A percentile compares a stretch with the other conserved stretches of the same genome.
Evolutionary conservation across 1,140 invertebrate species (phyloP).

Genomic region (Trichonephila clavata): DNA sequence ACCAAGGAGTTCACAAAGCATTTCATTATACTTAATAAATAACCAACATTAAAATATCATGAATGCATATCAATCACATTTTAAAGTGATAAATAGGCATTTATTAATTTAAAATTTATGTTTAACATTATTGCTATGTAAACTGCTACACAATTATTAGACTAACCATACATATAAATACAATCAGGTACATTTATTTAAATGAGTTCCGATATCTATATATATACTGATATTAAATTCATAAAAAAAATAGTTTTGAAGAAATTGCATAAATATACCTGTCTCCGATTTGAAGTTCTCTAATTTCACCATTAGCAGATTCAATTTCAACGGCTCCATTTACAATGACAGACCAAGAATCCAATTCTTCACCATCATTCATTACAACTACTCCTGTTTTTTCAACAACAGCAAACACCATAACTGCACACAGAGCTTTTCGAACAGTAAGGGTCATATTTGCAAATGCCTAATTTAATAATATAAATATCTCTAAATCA

Average conservation of each 20-base stretch:
- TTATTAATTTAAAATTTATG: no score
- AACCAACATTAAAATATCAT: background rate
- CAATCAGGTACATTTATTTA: background rate
- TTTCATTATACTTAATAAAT: background rate
- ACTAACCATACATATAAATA: no score
- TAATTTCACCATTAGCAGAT: conserved; percentile 88
- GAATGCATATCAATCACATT: no score
- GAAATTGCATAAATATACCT: conserved; percentile 82
- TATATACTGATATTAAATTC: no score
- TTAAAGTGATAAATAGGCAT: no score
- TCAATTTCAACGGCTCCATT: conserved; percentile 98
- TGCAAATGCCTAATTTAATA: conserved; percentile 87
- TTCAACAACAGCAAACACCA: conserved; percentile 99
- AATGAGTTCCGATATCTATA: no score
- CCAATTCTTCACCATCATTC: conserved; percentile 98
- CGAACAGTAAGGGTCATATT: conserved; percentile 89
- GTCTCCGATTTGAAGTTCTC: conserved; percentile 94
- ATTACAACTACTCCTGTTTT: conserved; percentile 97
- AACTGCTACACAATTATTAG: no score
- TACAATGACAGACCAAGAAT: conserved; percentile 99
- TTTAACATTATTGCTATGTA: no score
- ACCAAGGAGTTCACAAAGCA: background rate
- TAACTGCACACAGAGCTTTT: conserved; percentile 88
- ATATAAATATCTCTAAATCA: background rate
- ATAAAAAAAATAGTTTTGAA: no score